Base-by-base conservation (phyloP, 2,888 invertebrate genomes). In the Galerucella pusilla region DNA sequence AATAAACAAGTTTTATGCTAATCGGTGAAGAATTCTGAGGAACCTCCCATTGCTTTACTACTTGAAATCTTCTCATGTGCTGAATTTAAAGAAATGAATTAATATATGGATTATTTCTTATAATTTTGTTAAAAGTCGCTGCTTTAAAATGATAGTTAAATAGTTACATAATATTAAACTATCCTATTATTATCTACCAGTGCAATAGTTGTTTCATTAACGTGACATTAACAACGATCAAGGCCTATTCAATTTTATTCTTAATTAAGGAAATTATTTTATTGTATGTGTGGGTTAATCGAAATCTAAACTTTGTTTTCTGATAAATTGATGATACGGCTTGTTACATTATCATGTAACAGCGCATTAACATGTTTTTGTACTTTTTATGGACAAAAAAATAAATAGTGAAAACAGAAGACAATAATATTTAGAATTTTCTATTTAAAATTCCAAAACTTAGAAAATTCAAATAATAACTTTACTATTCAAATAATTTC, bases 241-340 rank as follows among this genome's bases (percentile, higher is more conserved):
- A 68, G 68, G 68, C 45, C 60, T 59, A 68, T 42, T 68, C 16
- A 28, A 59, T 59, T 68, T 68, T 59, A 59, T 68, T 68, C 45
- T 68, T 60, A 68, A 68, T 59, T 59, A 3, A 42, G 59, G 60
- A 60, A 68, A 68, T 59, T 68, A 60, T 68, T 42, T 59, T 68
- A 60, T 68, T 46, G 46, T 25, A 20, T 57, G 49, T 49, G 49
- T 49, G 52, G 52, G 52, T n/a, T 52, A 7, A 52, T 52, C 52
- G n/a, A 1, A 52, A n/a, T n/a, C 14, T 2, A 52, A 2, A 7
- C n/a, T 52, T 52, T 52, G 16, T 57, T 16, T 57, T 20, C 3
- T 57, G 7, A 57, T 57, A 9, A 16, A 9, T 16, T 20, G 9
- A 16, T 57, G 20, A 57, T 20, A 10, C 10, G 7, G 5, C 49